Base-by-base conservation (phyloP, 2,113 vertebrate species). In the Paramisgurnus dabryanus region DNA sequence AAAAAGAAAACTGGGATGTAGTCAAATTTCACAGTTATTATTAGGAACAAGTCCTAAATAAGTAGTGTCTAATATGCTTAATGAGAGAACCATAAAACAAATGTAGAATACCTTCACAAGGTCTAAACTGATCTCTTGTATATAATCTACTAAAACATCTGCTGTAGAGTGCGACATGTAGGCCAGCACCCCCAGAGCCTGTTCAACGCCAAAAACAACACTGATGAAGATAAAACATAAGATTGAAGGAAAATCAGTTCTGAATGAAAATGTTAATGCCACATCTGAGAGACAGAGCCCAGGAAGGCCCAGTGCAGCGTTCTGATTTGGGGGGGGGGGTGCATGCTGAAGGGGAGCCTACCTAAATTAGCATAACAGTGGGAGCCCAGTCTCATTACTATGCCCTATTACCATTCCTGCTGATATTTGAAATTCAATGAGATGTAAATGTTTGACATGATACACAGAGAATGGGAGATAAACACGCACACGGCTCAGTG, bases 401-500 rank as follows among this genome's bases (percentile, higher is more conserved):
- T 79, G 80, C 80, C 61, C 74, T 91, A 93, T 93, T 93, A 93
- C 88, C 90, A 93, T 94, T 93, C 91, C 90, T 91, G 88, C 88
- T 84, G 84, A 86, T 86, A 93, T 93, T 91, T 93, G 92, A 92
- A 93, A 93, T 92, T 94, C 92, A 92, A 94, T 93, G 92, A 94
- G 90, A 93, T 93, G 92, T 91, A 93, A 93, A 94, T 93, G 89
- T 90, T 92, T 89, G 87, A 92, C 91, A 90, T 89, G 90, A 92
- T 90, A 91, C 89, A 91, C 90, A 92, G 84, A 91, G 79, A 92
- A 91, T 85, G 83, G 77, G 77, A 89, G 87, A 92, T 88, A 91
- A 89, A 91, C 89, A 90, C 84, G 87, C 84, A 83, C 87, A 89
- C 85, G 83, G 86, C 88, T 90, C 91, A 90, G 55, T 89, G 89